Evolutionary conservation across 2,113 vertebrate species (phyloP), one percentile per base, ranked within the genome.

Genomic region (Nymphicus hollandicus): DNA sequence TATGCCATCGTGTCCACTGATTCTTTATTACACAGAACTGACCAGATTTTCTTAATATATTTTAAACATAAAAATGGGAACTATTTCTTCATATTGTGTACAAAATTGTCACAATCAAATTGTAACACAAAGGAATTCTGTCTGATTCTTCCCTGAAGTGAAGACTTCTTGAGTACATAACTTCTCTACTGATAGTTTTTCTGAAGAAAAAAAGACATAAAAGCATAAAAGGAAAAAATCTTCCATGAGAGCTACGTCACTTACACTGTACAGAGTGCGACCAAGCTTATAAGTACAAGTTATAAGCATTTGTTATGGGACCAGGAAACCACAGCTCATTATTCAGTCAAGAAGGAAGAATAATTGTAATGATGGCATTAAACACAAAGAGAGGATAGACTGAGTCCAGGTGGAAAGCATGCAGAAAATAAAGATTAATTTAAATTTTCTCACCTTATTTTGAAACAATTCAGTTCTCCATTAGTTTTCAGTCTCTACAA

Each of bases 181-280:
- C 2, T 65, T 77, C 15, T 64, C 53, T 44, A 46, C 1, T 52
- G 6, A 63, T 46, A 24, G 6, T 13, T 86, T 64, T 86, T 64
- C 37, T 72, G 18, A 68, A 49, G 18, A 22, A 72, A 3, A 63
- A 71, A 41, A 47, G 6, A 56, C 56, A 9, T 3, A 39, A 68
- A 74, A 68, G 7, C 7, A 65, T 17, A 31, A 58, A 65, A 56
- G 13, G 14, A 44, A 81, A 72, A 81, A 8, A 4, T 76, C 7
- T 61, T 68, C 61, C 25, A 27, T 49, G 43, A 81, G 28, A 44
- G 13, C 17, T 78, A 15, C 16, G 41, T 5, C 13, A 63, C 23
- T 69, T 91, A 53, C 13, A 33, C 37, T 0, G 0, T 55, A 76
- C 0, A 2, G 22, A 43, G 25, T 5, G 10, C 12, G 17, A 88